These are phyloP conservation scores for Vombatus ursinus DNA, from an alignment of 2,113 vertebrate species.

Conservation along the genomic window DNA sequence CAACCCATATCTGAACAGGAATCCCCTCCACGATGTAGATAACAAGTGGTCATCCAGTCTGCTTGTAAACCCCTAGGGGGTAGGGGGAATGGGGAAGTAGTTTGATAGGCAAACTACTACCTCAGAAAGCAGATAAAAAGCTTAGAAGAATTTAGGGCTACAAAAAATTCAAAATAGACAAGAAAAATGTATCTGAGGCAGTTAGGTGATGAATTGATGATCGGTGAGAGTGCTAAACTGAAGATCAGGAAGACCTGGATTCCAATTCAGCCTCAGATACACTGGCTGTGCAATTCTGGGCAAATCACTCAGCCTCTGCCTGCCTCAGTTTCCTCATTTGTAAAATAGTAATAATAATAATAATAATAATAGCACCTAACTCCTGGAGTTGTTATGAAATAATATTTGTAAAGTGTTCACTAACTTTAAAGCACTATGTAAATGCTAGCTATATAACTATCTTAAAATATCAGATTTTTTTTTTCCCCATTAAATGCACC, in stretches of 20 bases:
- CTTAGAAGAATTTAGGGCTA: neutral
- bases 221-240: neutral
- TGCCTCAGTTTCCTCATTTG: neutral
- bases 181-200: neutral
- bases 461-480: too few relatives aligned
- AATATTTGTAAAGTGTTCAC: neutral
- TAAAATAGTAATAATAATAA: neutral
- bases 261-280: neutral
- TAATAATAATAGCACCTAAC: neutral
- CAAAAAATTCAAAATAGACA: neutral
- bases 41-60: neutral
- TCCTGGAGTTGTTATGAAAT: neutral
- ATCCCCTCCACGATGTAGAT: neutral
- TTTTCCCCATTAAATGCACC: neutral
- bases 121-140: neutral
- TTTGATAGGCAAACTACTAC: neutral
- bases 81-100: neutral
- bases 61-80: neutral
- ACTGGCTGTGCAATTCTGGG: neutral
- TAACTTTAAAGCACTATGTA: neutral
- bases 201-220: neutral
- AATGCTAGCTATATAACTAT: neutral
- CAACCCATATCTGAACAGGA: neutral
- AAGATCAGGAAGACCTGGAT: neutral
- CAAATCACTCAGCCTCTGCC: neutral